Base-by-base conservation (phyloP, 2,113 vertebrate genomes). In the Macrotus californicus region DNA sequence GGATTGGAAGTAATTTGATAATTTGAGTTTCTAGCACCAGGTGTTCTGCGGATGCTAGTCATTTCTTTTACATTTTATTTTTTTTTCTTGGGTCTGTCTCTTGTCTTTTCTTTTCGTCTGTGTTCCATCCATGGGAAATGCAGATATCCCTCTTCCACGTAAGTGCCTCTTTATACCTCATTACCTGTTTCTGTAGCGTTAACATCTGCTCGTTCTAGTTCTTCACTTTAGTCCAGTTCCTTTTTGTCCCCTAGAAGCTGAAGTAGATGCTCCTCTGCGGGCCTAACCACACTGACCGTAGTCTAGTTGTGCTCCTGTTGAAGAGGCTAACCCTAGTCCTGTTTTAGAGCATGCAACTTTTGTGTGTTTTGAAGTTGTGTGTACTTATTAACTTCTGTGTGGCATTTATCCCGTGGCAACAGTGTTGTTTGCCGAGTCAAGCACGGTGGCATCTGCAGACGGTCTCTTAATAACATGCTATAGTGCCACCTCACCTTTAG, bases 71-170 rank as follows among this genome's bases (percentile, higher is more conserved):
- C 98, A 93, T 98, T 96, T 97, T 97, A 67, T 96, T 96, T 98
- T 98, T 98, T 98, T 97, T 97, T 98, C 97, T 96, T 98, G 97
- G 98, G 97, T 97, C 94, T 98, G 95, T 97, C 96, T 98, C 93
- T 97, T 97, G 92, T 97, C 89, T 98, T 98, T 98, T 96, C 97
- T 99, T 97, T 98, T 98, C 97, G 96, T 98, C 98, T 98, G 97
- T 98, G 98, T 98, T 98, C 98, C 96, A 99, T 98, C 99, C 99
- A 96, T 98, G 98, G 99, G 98, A 98, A 98, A 97, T 93, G 98
- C 99, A 99, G 99, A 97, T 97, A 98, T 98, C 99, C 98, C 99
- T 98, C 98, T 98, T 95, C 98, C 99, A 99, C 99, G 99, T 99
- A 99, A 99, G 99, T 99, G 98, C 98, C 98, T 98, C 94, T 96